phyloP scores from a whole-genome alignment of 2,113 vertebrate species.

The Phalacrocorax brasilianus region DNA sequence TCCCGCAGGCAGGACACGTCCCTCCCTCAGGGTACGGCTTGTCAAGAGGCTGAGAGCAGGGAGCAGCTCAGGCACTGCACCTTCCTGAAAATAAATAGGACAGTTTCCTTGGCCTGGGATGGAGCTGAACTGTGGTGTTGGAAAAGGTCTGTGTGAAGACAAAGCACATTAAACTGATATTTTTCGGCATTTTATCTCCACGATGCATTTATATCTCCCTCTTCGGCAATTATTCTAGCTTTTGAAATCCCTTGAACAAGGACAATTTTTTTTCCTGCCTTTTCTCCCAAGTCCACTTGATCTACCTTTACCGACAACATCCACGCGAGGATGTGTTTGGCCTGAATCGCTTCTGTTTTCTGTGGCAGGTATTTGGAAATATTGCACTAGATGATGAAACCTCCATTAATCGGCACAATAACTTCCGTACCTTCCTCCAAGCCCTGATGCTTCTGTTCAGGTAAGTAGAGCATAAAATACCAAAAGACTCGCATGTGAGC shows the following conservation, averaged over 20 bases:
- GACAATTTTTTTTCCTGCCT: neutral
- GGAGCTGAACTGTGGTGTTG: neutral
- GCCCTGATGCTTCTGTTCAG: conserved; percentile 96
- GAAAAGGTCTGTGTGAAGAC: neutral
- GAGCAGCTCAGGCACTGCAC: neutral
- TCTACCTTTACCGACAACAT: neutral
- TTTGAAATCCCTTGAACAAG: neutral
- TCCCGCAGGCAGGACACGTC: rapidly evolving
- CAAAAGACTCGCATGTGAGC: rapidly evolving
- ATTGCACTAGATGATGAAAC: conserved; percentile 90
- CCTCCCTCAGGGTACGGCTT: neutral
- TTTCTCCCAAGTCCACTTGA: neutral
- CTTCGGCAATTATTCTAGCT: neutral
- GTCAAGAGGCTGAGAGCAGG: neutral
- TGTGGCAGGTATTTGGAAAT: conserved; percentile 91
- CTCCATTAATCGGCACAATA: conserved; percentile 93
- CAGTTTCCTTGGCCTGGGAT: neutral
- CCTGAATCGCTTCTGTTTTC: neutral
- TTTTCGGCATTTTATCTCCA: neutral
- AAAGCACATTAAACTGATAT: neutral
- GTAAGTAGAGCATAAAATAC: conserved; percentile 49
- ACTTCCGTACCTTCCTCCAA: conserved; percentile 94
- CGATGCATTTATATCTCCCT: neutral
- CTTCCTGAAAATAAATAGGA: neutral
- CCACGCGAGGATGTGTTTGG: neutral